Evolutionary conservation across 2,797 vertebrate genomes (phyloP), one percentile per base, ranked within the genome.

Genomic region (Yasuhikotakia modesta): DNA sequence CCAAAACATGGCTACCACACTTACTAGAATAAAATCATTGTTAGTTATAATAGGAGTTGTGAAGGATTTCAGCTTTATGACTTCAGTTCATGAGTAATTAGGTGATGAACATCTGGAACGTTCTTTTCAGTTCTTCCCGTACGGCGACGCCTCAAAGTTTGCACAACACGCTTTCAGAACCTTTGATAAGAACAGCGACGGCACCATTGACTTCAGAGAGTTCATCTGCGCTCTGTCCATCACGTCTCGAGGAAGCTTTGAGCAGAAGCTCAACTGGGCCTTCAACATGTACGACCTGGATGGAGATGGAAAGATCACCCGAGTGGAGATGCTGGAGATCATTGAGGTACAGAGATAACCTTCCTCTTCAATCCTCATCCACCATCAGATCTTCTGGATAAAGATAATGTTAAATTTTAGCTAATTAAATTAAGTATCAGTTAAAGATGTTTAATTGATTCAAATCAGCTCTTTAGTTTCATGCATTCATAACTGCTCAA

Each of bases 251-350:
- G 97, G 97, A 86, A 99, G 97, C 87, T 99, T 99, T 30, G 97
- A 99, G 94, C 97, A 99, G 91, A 99, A 99, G 87, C 95, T 99
- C 70, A 99, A 99, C 92, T 99, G 97, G 97, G 97, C 97, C 87
- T 99, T 99, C 93, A 99, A 99, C 90, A 99, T 99, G 97, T 99
- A 99, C 0, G 97, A 99, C 89, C 92, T 99, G 91, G 97, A 99
- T 13, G 97, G 97, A 0, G 97, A 99, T 6, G 97, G 97, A 85
- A 99, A 99, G 94, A 99, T 99, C 90, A 99, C 97, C 85, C 89
- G 97, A 87, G 96, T 99, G 90, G 97, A 99, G 91, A 99, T 99
- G 97, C 92, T 99, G 91, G 97, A 99, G 94, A 43, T 43, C 39
- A 43, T 43, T 11, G 39, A 43, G 39, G 39, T 43, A 43, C 39